Conservation (phyloP, 2,888 invertebrate genomes). For the Luffia ferchaultella region DNA sequence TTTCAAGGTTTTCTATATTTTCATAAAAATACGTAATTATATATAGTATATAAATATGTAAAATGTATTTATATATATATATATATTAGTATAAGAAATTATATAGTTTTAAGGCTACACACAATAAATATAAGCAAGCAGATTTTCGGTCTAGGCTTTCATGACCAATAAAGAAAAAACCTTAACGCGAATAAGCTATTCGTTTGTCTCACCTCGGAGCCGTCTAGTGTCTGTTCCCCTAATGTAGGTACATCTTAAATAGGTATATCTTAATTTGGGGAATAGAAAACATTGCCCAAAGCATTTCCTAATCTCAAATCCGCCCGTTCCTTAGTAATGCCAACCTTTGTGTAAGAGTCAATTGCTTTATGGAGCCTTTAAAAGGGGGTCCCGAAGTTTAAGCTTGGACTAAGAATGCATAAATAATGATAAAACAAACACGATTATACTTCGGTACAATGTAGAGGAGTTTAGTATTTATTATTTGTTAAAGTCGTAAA, state of each 20-base stretch:
- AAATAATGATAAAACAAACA: too few species aligned
- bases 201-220: not conserved
- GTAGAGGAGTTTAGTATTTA: too few species aligned
- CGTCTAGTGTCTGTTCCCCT: slow-evolving; percentile 20
- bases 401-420: not conserved
- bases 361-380: slow-evolving; percentile 24
- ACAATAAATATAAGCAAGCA: too few species aligned
- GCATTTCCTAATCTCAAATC: slow-evolving; percentile 32
- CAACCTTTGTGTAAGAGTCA: slow-evolving; percentile 36
- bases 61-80: too few species aligned
- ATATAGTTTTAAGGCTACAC: too few species aligned
- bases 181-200: not conserved
- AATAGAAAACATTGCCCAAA: slow-evolving; percentile 43
- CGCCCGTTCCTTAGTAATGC: slow-evolving; percentile 26
- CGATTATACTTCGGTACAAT: too few species aligned
- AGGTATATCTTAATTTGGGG: slow-evolving; percentile 41
- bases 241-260: slow-evolving; percentile 44
- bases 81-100: too few species aligned
- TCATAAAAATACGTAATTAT: too few species aligned
- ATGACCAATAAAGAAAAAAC: not conserved
- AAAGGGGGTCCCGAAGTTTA: slow-evolving; percentile 4
- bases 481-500: too few species aligned
- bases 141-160: too few species aligned
- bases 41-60: too few species aligned
- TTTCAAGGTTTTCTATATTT: too few species aligned